Evolutionary conservation across 1,140 invertebrate species (phyloP).

Genomic region (Tetramorium parvispinum): DNA sequence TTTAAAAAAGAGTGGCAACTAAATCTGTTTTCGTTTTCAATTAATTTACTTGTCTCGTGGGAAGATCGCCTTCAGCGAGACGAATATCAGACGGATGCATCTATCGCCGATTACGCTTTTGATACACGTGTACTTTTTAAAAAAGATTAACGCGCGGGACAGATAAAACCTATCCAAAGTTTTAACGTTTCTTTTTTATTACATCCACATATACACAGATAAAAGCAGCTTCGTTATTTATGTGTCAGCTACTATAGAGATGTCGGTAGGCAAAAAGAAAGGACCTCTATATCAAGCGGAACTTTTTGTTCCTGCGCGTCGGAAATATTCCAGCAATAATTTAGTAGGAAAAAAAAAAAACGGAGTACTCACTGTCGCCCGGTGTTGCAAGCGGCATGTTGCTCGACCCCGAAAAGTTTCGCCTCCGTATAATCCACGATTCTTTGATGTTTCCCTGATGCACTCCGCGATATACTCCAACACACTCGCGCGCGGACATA

Average conservation of each 20-base stretch:
- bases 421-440: background rate
- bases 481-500: background rate
- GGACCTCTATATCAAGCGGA: background rate
- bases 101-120: background rate
- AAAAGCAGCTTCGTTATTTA: background rate
- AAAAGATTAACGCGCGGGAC: background rate
- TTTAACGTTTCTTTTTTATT: background rate
- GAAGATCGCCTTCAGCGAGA: background rate
- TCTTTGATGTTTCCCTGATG: constrained; percentile 7
- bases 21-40: background rate
- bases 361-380: background rate
- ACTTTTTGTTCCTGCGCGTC: background rate
- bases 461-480: background rate
- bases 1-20: background rate
- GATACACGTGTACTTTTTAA: no score
- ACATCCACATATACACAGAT: background rate
- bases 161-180: background rate
- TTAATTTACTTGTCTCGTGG: background rate
- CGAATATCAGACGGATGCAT: background rate
- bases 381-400: background rate
- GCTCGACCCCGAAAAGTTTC: background rate
- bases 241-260: background rate
- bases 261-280: background rate
- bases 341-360: background rate
- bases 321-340: background rate